Evolutionary conservation across 2,113 vertebrate species (phyloP).

Genomic region (Chaenogobius annularis): DNA sequence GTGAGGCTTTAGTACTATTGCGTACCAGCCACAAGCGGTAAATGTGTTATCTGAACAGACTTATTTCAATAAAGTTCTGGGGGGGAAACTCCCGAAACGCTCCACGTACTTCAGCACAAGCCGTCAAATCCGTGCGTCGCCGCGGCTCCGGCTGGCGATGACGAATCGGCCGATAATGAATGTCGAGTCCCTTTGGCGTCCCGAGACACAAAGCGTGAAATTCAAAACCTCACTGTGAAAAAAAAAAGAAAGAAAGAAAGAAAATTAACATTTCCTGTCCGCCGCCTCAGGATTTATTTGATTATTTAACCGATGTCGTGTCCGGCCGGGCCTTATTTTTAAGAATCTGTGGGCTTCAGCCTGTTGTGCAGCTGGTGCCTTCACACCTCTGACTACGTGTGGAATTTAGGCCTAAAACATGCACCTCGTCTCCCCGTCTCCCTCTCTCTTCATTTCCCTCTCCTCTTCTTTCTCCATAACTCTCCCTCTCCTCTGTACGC

Average conservation of each 20-base stretch:
- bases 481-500: too few species aligned
- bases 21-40: not conserved
- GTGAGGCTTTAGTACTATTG: not conserved
- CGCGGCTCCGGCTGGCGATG: constrained; percentile 12
- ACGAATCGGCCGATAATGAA: constrained; percentile 14
- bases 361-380: constrained; percentile 39
- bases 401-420: constrained; percentile 49
- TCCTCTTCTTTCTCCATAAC: not conserved
- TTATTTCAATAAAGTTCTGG: too few species aligned
- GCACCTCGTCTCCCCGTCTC: not conserved
- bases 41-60: not conserved
- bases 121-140: not conserved
- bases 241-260: not conserved
- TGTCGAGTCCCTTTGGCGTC: not conserved
- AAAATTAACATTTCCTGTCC: not conserved
- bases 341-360: constrained; percentile 9
- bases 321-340: constrained; percentile 22
- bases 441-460: not conserved
- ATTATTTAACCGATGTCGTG: constrained; percentile 27
- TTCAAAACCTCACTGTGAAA: not conserved
- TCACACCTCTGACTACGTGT: constrained; percentile 67
- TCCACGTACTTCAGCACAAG: not conserved
- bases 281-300: constrained; percentile 13
- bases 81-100: too few species aligned
- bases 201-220: not conserved